Base-by-base conservation (phyloP, 2,797 vertebrate genomes). In the Phylloscopus collybita region DNA sequence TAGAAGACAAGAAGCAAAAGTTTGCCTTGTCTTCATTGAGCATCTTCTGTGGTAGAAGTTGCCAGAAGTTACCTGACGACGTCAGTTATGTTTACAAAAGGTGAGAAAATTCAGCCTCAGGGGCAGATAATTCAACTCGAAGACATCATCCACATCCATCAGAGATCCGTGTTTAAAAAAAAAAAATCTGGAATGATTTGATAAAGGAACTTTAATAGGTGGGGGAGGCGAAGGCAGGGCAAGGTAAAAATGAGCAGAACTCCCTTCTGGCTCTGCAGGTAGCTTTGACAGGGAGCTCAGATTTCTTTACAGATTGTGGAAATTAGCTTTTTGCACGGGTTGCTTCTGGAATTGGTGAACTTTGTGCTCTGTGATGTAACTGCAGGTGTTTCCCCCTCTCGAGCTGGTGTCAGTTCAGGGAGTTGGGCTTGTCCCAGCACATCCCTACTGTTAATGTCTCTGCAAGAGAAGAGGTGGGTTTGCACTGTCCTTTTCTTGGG, bases 331-430 rank as follows among this genome's bases (percentile, higher is more conserved):
- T 73, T 82, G 29, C 26, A 3, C 16, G 49, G 15, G 1, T 57
- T 69, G 27, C 25, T 13, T 60, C n/a, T 88, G 74, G 36, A 47
- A 6, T 14, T 60, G n/a, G 25, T 53, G 40, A 36, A 27, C 16
- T 11, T 26, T 38, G 13, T 21, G 29, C 18, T 40, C 5, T 0
- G 0, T 44, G 73, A 11, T 53, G 45, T 2, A 7, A 3, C 7
- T 25, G 38, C 38, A 59, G 30, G 11, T 66, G 49, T 36, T 74
- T 70, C 40, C 50, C 12, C 7, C 36, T n/a, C 29, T 16, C 0
- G 1, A n/a, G 36, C 53, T 76, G 57, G 17, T 9, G 42, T 26
- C 29, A 30, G 10, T 22, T 42, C 12, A 1, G 9, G 40, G 21
- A 27, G 12, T 3, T 32, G 10, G 29, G 34, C 16, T 71, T 50